Evolutionary conservation across 2,888 invertebrate genomes (phyloP).

Genomic region (Epirrhoe alternata): DNA sequence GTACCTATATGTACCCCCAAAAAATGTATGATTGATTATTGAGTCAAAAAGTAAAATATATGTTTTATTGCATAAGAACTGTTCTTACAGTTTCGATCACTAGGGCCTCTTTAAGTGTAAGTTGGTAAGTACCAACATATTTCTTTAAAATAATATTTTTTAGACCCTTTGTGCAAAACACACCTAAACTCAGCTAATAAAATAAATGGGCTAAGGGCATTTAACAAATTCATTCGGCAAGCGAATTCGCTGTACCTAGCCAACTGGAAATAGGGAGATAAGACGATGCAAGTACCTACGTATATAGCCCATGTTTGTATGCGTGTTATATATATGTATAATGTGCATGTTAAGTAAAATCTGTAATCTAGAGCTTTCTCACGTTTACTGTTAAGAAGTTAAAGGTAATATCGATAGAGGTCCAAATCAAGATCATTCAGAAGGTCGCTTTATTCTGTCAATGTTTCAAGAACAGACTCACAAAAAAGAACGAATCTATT

Average conservation of each 20-base stretch:
- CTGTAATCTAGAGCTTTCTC: background rate
- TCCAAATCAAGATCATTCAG: too few relatives aligned
- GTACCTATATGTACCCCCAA: too few relatives aligned
- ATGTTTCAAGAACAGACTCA: too few relatives aligned
- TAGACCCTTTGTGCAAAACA: constrained; percentile 15
- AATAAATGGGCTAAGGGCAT: constrained; percentile 61
- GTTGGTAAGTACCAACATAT: too few relatives aligned
- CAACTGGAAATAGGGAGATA: constrained; percentile 71
- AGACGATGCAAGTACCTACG: constrained; percentile 52
- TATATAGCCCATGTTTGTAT: background rate
- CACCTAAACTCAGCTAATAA: constrained; percentile 49
- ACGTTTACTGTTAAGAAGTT: background rate
- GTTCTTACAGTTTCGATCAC: too few relatives aligned
- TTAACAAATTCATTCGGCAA: constrained; percentile 65
- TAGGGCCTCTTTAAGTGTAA: too few relatives aligned
- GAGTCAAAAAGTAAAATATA: too few relatives aligned
- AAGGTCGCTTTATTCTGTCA: too few relatives aligned
- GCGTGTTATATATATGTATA: background rate
- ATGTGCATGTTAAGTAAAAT: background rate
- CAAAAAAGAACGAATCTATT: too few relatives aligned
- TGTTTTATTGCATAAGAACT: too few relatives aligned
- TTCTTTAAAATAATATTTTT: too few relatives aligned
- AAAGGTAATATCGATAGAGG: background rate
- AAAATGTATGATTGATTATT: too few relatives aligned
- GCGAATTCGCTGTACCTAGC: constrained; percentile 62